Base-by-base conservation (phyloP, 2,113 vertebrate species). In the Dryoscopus gambensis region DNA sequence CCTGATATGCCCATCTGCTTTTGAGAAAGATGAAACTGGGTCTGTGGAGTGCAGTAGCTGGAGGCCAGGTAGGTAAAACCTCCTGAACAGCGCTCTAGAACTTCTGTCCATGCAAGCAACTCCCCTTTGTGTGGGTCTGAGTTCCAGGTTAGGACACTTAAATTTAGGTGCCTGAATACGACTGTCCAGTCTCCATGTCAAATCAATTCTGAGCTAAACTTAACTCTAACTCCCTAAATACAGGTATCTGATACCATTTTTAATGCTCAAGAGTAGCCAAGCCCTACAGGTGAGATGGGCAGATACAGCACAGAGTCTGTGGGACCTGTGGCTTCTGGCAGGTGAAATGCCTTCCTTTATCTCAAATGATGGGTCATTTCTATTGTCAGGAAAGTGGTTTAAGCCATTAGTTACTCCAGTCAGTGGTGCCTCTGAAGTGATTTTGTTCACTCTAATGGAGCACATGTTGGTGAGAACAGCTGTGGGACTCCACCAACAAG, bases 51-150 rank as follows among this genome's bases (percentile, higher is more conserved):
- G 37, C 5, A 13, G 21, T 40, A 89, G 15, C 22, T 57, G n/a
- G 31, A 30, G 16, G 21, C 5, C 13, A 37, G 24, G 40, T 27
- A 44, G 39, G 10, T 40, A 56, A 52, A 75, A 6, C 19, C 24
- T 50, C 39, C 33, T n/a, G 15, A 71, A 57, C 7, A 55, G 17
- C 0, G 0, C 7, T 71, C 24, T 33, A 67, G 37, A 42, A 60
- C 13, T 62, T 82, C 35, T 62, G 27, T 30, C 14, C 13, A 4
- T 33, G 19, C 15, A 70, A 57, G 9, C 21, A 71, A 27, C 9
- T n/a, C 13, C 47, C 10, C 6, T 55, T 53, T 44, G 10, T 37
- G 11, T 13, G 39, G 9, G 6, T 9, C 18, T 80, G 64, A 55
- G 19, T 40, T 46, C 40, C 49, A 73, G 22, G 55, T 40, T 55